phyloP scores from a whole-genome alignment of 2,113 vertebrate genomes.

The Sander lucioperca region DNA sequence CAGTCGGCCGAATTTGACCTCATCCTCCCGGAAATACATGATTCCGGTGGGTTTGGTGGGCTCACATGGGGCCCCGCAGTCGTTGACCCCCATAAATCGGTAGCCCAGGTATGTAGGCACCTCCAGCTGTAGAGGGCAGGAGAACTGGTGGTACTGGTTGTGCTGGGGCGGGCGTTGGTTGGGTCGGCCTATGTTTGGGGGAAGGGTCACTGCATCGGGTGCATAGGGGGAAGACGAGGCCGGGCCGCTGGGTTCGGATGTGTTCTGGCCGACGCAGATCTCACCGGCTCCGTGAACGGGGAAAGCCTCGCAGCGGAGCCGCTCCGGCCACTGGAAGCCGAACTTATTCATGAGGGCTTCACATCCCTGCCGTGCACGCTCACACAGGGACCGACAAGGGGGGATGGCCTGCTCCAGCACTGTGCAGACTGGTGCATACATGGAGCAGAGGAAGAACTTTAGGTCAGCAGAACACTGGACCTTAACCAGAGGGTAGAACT shows the following conservation, averaged over 20 bases:
- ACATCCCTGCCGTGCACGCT: constrained; percentile 91
- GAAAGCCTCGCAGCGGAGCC: constrained; percentile 92
- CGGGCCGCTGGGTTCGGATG: constrained; percentile 87
- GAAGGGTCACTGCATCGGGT: constrained; percentile 84
- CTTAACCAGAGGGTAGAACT: constrained; percentile 94
- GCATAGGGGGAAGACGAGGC: constrained; percentile 83
- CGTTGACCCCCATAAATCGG: constrained; percentile 92
- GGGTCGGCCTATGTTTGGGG: constrained; percentile 69
- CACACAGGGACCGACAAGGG: constrained; percentile 91
- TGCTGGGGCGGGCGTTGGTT: constrained; percentile 43
- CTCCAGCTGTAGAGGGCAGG: constrained; percentile 92
- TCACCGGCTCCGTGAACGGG: constrained; percentile 91
- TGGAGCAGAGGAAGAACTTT: constrained; percentile 94
- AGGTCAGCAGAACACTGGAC: constrained; percentile 92
- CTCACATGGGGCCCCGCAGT: constrained; percentile 97
- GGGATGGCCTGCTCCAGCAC: constrained; percentile 94
- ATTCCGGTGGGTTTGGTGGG: constrained; percentile 91
- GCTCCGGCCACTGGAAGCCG: constrained; percentile 95
- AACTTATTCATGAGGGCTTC: constrained; percentile 96
- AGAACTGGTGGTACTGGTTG: constrained; percentile 85
- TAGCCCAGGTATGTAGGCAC: constrained; percentile 94
- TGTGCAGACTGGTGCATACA: constrained; percentile 95
- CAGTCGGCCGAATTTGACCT: constrained; percentile 94
- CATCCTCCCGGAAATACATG: constrained; percentile 97
- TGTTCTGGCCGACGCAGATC: constrained; percentile 95